Evolutionary conservation across 2,888 invertebrate species (phyloP), one percentile per base, ranked within the genome.

Genomic region (Lithophane ornitopus): DNA sequence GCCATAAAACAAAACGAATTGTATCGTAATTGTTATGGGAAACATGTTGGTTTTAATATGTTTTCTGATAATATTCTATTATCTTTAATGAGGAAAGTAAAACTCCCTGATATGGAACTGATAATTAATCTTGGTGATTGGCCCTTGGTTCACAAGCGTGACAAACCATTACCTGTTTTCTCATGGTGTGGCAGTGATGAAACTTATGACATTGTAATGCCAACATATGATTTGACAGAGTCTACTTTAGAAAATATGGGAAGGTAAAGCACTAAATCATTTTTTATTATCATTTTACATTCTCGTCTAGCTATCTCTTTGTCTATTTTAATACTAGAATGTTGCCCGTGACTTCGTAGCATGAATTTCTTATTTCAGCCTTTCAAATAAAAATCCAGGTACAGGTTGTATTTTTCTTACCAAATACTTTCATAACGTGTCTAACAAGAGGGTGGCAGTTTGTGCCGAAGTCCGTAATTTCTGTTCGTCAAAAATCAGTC

Each of bases 121-220:
- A 98, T 99, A 86, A 97, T 98, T 66, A 99, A 99, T 95, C 97
- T 99, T 22, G 99, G 99, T 26, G 99, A 99, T 94, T 99, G 99
- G 99, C 99, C 99, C 0, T 94, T 99, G 41, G 97, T 98, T 3
- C 96, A 97, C 76, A 97, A 96, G 82, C 93, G 92, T 59, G 93
- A 93, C 14, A 96, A 97, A 22, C 96, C 97, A 19, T 97, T 98
- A 82, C 99, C 99, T 3, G 97, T 99, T 80, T 98, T 99, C 92
- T 99, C 99, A 26, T 99, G 99, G 99, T 99, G 99, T 94, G 99
- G 99, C 2, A 99, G 99, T 82, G 97, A 97, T 76, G 98, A 98
- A 78, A 98, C 98, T 9, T 96, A 97, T 88, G 99, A 99, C 93
- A 99, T 99, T 92, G 97, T 99, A 46, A 97, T 99, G 97, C 99